phyloP scores from a whole-genome alignment of 2,113 vertebrate species.

The Cebidichthys violaceus region DNA sequence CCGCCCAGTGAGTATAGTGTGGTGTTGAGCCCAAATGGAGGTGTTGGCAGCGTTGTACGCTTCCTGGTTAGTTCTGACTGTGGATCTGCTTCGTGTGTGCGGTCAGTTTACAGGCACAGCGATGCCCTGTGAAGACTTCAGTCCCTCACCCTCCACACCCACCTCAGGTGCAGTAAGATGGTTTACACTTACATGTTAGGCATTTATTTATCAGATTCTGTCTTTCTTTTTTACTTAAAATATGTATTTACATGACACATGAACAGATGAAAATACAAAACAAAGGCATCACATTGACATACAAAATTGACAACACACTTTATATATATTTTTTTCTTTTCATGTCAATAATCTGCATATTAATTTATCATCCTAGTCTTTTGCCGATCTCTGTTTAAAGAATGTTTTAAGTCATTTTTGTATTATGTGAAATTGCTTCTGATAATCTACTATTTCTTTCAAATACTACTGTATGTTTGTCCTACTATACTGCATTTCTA shows the following conservation, averaged over 20 bases:
- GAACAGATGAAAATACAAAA: not conserved
- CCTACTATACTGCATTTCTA: not conserved
- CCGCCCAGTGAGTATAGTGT: constrained; percentile 65
- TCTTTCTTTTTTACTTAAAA: not conserved
- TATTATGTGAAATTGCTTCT: not conserved
- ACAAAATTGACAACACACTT: not conserved
- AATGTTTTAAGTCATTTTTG: not conserved
- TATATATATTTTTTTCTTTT: not conserved
- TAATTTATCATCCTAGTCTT: not conserved
- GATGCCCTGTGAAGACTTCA: constrained; percentile 81
- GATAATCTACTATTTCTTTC: not conserved
- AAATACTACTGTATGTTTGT: not conserved
- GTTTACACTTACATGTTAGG: not conserved
- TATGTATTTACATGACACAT: not conserved
- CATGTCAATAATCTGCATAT: not conserved
- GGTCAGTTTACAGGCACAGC: constrained; percentile 85
- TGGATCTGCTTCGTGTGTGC: constrained; percentile 43
- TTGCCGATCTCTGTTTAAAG: not conserved
- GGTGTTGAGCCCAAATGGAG: not conserved
- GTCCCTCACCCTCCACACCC: constrained; percentile 82
- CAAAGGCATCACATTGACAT: not conserved
- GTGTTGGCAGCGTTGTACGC: not conserved
- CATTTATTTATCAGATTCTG: not conserved
- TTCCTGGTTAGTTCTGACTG: constrained; percentile 41
- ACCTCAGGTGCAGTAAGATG: constrained; percentile 84